phyloP scores from a whole-genome alignment of 2,797 vertebrate genomes.

The Liparis tanakae region DNA sequence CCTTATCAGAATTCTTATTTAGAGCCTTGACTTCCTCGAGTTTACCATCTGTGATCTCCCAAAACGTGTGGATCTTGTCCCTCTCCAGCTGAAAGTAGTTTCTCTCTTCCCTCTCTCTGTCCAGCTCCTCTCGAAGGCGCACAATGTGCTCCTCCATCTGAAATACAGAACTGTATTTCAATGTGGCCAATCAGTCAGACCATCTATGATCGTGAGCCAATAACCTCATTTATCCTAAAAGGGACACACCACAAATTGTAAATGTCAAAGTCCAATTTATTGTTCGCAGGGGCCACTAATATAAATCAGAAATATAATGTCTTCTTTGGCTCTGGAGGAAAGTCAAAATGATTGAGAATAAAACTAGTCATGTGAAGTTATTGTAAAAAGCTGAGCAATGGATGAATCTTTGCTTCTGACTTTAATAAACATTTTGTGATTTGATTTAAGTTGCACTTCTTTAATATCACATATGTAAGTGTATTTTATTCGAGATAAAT shows the following conservation, averaged over 20 bases:
- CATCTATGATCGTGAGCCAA: background rate
- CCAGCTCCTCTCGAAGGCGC: conserved; percentile 86
- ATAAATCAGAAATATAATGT: background rate
- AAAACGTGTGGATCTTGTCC: conserved; percentile 86
- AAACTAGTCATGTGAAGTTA: background rate
- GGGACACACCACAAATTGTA: background rate
- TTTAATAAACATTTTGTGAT: background rate
- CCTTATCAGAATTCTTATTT: conserved; percentile 85
- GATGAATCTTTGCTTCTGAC: background rate
- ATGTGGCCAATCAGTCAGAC: background rate
- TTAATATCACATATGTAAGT: background rate
- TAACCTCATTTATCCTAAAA: background rate
- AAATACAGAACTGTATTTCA: conserved; percentile 24
- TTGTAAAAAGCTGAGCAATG: background rate
- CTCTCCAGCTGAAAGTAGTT: conserved; percentile 93
- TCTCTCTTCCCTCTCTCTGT: conserved; percentile 89
- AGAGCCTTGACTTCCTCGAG: conserved; percentile 87
- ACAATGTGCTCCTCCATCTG: conserved; percentile 87
- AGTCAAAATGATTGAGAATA: background rate
- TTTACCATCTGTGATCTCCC: conserved; percentile 85
- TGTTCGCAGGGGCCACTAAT: background rate
- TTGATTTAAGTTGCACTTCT: background rate
- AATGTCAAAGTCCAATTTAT: conserved; percentile 10
- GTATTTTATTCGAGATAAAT: background rate
- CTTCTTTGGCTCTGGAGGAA: background rate